Evolutionary conservation across 2,797 vertebrate genomes (phyloP).

Genomic region (Carapus acus): DNA sequence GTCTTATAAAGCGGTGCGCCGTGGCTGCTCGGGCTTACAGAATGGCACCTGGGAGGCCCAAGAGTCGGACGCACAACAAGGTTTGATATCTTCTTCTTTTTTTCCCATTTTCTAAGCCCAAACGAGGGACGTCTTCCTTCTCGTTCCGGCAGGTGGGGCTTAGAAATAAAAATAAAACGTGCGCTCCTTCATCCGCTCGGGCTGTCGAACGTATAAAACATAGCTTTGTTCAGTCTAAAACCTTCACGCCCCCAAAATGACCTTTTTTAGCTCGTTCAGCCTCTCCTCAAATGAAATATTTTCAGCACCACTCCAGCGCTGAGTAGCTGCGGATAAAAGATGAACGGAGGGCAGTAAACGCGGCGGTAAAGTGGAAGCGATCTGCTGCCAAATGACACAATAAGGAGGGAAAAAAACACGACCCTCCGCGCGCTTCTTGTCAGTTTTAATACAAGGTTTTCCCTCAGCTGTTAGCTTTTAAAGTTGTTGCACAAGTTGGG

Average conservation of each 20-base stretch:
- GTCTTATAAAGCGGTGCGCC: constrained; percentile 52
- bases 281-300: background rate
- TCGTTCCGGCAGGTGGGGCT: background rate
- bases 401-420: background rate
- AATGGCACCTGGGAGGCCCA: constrained; percentile 35
- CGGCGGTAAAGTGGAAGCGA: background rate
- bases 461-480: background rate
- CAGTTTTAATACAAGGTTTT: background rate
- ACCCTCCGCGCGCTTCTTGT: background rate
- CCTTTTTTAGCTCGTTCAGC: background rate
- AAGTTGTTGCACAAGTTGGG: background rate
- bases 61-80: constrained; percentile 22
- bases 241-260: background rate
- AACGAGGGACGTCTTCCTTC: background rate
- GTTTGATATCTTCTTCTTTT: constrained; percentile 36
- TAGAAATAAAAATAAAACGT: no score
- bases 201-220: background rate
- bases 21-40: constrained; percentile 41
- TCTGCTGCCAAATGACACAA: background rate
- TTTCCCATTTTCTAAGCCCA: no score
- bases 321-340: background rate
- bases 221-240: background rate
- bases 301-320: background rate
- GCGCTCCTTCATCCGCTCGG: background rate
- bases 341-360: background rate